phyloP scores from a whole-genome alignment of 2,797 vertebrate species.

The Sebastes miniatus region DNA sequence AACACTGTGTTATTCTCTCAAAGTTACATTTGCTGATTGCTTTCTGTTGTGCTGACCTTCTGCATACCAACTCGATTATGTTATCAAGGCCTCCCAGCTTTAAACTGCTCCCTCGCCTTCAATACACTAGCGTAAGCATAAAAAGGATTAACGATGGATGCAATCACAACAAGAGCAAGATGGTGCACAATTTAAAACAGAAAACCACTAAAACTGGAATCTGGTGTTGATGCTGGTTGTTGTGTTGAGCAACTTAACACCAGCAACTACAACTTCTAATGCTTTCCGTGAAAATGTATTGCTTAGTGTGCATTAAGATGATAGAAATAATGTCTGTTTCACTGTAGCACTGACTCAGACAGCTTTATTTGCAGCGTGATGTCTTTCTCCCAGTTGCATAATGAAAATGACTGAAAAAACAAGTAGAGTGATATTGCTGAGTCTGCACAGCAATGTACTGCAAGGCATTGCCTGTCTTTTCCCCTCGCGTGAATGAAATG shows the following conservation, averaged over 20 bases:
- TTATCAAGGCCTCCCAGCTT: slow-evolving; percentile 22
- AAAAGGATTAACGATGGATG: slow-evolving; percentile 22
- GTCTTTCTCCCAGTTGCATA: slow-evolving; percentile 25
- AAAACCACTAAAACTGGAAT: slow-evolving; percentile 12
- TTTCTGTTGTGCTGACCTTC: slow-evolving; percentile 7
- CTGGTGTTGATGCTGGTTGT: not conserved
- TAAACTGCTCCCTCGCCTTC: slow-evolving; percentile 1
- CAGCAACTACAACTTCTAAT: not conserved
- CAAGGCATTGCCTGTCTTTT: slow-evolving; percentile 1
- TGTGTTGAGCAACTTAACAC: not conserved
- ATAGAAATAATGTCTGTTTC: not conserved
- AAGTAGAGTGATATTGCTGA: slow-evolving; percentile 41
- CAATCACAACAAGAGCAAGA: not conserved
- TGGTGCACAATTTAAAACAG: not conserved
- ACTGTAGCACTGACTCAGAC: slow-evolving; percentile 3
- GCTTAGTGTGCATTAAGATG: not conserved
- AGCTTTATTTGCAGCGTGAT: slow-evolving; percentile 35
- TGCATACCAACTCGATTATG: slow-evolving; percentile 1
- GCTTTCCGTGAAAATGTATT: not conserved
- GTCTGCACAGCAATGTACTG: slow-evolving; percentile 7
- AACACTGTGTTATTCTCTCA: slow-evolving; percentile 7
- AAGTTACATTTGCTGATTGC: not conserved
- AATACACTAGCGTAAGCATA: not conserved
- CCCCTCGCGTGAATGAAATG: slow-evolving; percentile 18
- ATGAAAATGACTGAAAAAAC: slow-evolving; percentile 48